Percentiles rank a stretch among this genome's conserved stretches.
Conservation (phyloP, 1,140 invertebrate species). For the Telenomus remus region DNA sequence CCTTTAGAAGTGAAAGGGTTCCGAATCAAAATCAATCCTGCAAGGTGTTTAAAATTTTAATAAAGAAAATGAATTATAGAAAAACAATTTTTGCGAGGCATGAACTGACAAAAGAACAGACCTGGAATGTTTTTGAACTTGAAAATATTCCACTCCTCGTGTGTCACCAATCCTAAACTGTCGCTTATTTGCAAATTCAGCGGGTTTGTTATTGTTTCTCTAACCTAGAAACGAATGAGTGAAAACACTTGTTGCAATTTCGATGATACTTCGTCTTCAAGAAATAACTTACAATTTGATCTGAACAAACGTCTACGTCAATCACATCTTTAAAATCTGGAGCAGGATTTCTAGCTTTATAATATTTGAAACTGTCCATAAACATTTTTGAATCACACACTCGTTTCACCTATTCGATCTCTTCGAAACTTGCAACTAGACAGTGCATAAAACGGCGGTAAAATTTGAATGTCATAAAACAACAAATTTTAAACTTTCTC, state of each 20-base stretch:
- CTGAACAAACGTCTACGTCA: constrained; percentile 64
- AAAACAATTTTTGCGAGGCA: too few relatives aligned
- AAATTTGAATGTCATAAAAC: too few relatives aligned
- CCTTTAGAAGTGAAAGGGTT: constrained; percentile 88
- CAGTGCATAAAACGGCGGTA: too few relatives aligned
- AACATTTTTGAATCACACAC: constrained; percentile 70
- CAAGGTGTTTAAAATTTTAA: constrained; percentile 12
- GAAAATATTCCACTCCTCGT: constrained; percentile 78
- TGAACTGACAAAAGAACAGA: too few relatives aligned
- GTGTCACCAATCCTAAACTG: constrained; percentile 74
- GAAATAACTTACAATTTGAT: constrained; percentile 15
- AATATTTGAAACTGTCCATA: constrained; percentile 78
- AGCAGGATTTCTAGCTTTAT: constrained; percentile 75
- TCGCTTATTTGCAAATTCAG: constrained; percentile 7
- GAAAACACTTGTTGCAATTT: background rate
- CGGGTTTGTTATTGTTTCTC: constrained; percentile 35
- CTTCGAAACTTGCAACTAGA: too few relatives aligned
- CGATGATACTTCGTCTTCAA: background rate
- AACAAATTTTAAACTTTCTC: too few relatives aligned
- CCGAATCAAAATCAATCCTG: constrained; percentile 85
- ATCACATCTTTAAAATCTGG: constrained; percentile 76
- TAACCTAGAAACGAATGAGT: constrained; percentile 28
- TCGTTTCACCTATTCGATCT: background rate
- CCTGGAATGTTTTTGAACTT: constrained; percentile 72
- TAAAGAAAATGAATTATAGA: background rate